Percentiles rank a stretch among this genome's conserved stretches.
Evolutionary conservation across 2,888 invertebrate genomes (phyloP).

Genomic region (Tholera decimalis): DNA sequence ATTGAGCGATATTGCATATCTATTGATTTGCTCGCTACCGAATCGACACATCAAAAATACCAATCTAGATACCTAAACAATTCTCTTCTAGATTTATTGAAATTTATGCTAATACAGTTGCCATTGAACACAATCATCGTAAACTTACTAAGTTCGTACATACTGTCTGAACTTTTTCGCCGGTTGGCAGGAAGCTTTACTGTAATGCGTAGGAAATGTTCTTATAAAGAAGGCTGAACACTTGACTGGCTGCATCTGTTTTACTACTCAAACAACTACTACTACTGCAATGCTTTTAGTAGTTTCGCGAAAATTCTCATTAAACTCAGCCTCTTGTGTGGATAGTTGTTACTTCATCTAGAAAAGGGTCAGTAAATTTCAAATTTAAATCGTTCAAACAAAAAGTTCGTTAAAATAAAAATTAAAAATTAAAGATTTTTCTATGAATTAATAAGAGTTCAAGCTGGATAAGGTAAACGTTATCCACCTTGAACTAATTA

Average conservation of each 20-base stretch:
- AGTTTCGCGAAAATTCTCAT: not conserved
- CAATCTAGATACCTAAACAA: conserved; percentile 39
- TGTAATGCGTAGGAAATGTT: conserved; percentile 1
- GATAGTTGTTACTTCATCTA: not conserved
- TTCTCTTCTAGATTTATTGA: conserved; percentile 46
- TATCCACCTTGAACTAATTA: no score
- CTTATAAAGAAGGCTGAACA: not conserved
- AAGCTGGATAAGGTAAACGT: conserved; percentile 4
- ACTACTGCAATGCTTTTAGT: not conserved
- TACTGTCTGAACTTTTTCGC: conserved; percentile 5
- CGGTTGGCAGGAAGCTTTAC: conserved; percentile 7
- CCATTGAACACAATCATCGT: conserved; percentile 27
- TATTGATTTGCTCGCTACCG: conserved; percentile 61
- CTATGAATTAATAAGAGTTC: conserved; percentile 7
- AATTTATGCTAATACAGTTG: conserved; percentile 18
- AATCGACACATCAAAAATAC: conserved; percentile 51
- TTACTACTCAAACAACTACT: no score
- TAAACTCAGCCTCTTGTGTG: not conserved
- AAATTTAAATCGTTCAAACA: not conserved
- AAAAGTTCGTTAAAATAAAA: not conserved
- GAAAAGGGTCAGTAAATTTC: not conserved
- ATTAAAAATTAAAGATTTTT: not conserved
- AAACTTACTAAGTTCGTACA: conserved; percentile 1
- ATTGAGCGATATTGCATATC: conserved; percentile 65
- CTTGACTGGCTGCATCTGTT: not conserved